Evolutionary conservation across 2,888 invertebrate species (phyloP).

Genomic region (Drosophila nr. fundita): DNA sequence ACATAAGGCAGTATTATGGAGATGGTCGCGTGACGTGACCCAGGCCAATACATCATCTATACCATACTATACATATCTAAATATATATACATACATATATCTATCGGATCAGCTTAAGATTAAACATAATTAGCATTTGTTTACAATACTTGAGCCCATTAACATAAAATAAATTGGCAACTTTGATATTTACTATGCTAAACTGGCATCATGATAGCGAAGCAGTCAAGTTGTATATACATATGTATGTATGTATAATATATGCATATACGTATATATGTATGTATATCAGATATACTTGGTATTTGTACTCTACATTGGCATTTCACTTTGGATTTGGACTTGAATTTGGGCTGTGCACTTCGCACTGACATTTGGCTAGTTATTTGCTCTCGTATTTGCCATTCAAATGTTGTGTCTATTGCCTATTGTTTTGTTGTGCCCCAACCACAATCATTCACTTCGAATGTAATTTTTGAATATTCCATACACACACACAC

Average conservation of each 20-base stretch:
- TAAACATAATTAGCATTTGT: neutral
- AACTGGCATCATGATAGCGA: neutral
- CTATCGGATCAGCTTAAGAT: neutral
- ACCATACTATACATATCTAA: neutral
- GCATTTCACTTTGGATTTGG: constrained; percentile 14
- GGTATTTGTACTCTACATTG: constrained; percentile 11
- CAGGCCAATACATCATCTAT: neutral
- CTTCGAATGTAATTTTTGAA: constrained; percentile 59
- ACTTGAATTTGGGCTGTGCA: constrained; percentile 31
- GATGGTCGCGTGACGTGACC: neutral
- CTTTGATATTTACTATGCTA: neutral
- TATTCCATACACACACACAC: constrained; percentile 32
- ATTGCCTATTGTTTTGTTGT: constrained; percentile 36
- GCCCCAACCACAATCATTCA: constrained; percentile 21
- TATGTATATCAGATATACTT: neutral
- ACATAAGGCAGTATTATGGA: neutral
- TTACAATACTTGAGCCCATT: neutral
- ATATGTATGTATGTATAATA: neutral
- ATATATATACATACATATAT: too few relatives aligned
- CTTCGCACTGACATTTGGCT: constrained; percentile 60
- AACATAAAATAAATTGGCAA: neutral
- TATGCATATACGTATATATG: neutral
- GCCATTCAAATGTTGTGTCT: constrained; percentile 51
- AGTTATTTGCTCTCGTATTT: constrained; percentile 54
- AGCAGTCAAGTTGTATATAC: neutral